Evolutionary conservation across 2,113 vertebrate species (phyloP), one percentile per base, ranked within the genome.

Genomic region (Motacilla alba): DNA sequence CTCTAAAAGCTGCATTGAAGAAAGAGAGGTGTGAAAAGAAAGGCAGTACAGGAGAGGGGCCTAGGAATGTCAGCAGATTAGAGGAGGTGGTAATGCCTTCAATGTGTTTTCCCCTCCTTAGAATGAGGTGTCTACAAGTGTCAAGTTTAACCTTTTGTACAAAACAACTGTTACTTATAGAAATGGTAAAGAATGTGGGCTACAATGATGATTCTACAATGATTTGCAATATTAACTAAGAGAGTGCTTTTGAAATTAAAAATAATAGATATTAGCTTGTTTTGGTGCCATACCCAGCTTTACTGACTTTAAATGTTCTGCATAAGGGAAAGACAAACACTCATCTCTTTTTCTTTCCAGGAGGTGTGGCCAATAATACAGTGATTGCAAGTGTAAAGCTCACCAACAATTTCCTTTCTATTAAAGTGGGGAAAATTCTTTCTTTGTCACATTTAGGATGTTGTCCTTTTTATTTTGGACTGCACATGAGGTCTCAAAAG

Each of bases 131-230:
- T 81, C 86, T 78, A 37, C 69, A 93, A 83, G 68, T 58, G 68
- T 78, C 77, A 92, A 33, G 44, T 77, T 94, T 94, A 93, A 93
- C 67, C 75, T 95, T 94, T 93, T 73, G 20, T 47, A 55, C 47
- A 83, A 58, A 94, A 92, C 39, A 70, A 70, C 76, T 60, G 56
- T 84, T 78, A 75, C 77, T 89, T 89, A 92, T 80, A 55, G 79
- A 90, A 87, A 60, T 52, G 60, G 47, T 72, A 90, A 56, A 80
- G 33, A 77, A 52, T 89, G 74, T 1, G 15, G 59, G 49, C 76
- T 88, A 55, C 72, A 84, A 12, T 52, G 68, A 64, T 74, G 72
- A 77, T 67, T 88, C 47, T 78, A 63, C 43, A 81, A 5, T 81
- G 39, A 44, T 74, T 77, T 1, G 0, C 47, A 41, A 30, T 90